These are phyloP conservation scores for Coregonus suidteri DNA, from an alignment of 2,797 vertebrate genomes.

Conservation along the genomic window DNA sequence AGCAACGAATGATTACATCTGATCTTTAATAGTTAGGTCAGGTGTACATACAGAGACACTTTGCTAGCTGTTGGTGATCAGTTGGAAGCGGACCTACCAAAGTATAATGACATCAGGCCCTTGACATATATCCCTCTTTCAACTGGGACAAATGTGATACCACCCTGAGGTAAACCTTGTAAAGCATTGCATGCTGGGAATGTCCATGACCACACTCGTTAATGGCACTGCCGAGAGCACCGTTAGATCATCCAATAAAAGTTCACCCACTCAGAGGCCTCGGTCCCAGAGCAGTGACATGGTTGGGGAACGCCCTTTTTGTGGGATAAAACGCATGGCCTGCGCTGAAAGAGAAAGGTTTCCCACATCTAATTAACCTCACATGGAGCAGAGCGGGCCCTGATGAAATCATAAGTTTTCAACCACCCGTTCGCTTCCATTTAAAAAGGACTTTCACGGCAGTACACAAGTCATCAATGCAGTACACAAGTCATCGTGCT, in stretches of 20 bases:
- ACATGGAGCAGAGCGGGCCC: conserved; percentile 51
- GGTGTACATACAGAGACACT: no score
- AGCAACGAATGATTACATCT: no score
- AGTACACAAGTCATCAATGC: conserved; percentile 76
- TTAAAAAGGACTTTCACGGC: conserved; percentile 49
- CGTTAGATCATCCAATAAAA: conserved; percentile 36
- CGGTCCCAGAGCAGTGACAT: conserved; percentile 42
- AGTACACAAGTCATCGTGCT: conserved; percentile 28
- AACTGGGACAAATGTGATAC: conserved; percentile 23
- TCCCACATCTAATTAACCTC: conserved; percentile 69
- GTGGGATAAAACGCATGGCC: conserved; percentile 58
- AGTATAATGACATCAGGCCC: not conserved
- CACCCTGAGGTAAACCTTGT: conserved; percentile 13
- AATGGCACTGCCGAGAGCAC: conserved; percentile 30
- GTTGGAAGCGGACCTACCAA: not conserved
- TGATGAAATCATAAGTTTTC: conserved; percentile 70
- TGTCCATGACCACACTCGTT: conserved; percentile 23
- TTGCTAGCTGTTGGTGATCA: no score
- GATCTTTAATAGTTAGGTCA: no score
- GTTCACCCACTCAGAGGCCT: conserved; percentile 21
- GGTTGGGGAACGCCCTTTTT: conserved; percentile 44
- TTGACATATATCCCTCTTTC: not conserved
- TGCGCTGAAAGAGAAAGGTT: conserved; percentile 48
- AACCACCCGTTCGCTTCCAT: conserved; percentile 49
- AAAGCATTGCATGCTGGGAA: conserved; percentile 17